Evolutionary conservation across 92 coral and sea anemone species (phyloP), one percentile per base, ranked within the genome.

Genomic region (Paramuricea clavata): DNA sequence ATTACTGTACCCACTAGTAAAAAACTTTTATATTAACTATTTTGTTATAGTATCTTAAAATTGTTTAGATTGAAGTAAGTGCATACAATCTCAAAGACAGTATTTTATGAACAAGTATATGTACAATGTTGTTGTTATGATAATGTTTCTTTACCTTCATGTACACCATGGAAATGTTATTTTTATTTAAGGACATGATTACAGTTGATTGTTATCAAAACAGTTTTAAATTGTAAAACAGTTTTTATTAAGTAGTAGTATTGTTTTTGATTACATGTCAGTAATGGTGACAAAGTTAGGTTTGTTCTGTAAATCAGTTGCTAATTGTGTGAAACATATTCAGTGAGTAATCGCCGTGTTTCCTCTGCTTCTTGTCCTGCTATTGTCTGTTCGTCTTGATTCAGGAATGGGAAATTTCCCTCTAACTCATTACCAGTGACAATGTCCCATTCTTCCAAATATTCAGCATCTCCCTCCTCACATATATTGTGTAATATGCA

Each of bases 401-500:
- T 61, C 31, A 21, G 69, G 13, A 61, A 21, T 61, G 33, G 33
- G 31, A 61, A 21, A 17, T 61, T 61, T 27, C 19, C 69, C 4
- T 61, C 69, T 21, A 27, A 22, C 31, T 61, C 69, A 8, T 61
- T n/a, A n/a, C n/a, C 33, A 22, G 69, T 61, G 16, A 5, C 69
- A 61, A 61, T 61, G 69, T 25, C 69, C 69, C 69, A 61, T 61
- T n/a, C 69, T 61, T 61, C 69, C 69, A 61, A 61, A 61, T 61
- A 61, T 61, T 61, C 69, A 21, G 69, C 69, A 61, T 61, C 69
- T 61, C 69, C 69, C 69, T 61, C 69, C 69, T 61, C 69, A 26
- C 69, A 61, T 61, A 61, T 61, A 17, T 61, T 61, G 69, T 61
- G 69, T 61, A 61, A 61, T 61, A 61, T 61, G 69, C 69, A 61